Conservation (phyloP, 2,113 vertebrate genomes). For the Anolis sagrei region DNA sequence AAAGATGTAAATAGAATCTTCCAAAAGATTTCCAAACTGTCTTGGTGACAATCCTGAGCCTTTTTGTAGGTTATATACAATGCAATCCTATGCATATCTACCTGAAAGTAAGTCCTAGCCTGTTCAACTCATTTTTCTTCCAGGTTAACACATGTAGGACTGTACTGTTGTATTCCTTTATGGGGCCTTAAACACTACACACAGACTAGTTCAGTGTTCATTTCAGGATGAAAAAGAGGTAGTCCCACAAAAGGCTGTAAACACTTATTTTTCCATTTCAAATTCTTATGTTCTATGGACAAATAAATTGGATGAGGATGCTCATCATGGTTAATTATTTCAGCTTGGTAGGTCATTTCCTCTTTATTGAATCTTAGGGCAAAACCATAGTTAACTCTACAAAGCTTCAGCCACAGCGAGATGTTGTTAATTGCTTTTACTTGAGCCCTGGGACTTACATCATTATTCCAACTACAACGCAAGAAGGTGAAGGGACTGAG, state of each 20-base stretch:
- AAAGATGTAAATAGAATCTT: neutral
- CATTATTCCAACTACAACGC: conserved; percentile 21
- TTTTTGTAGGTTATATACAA: neutral
- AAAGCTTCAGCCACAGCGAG: neutral
- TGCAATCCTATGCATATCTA: neutral
- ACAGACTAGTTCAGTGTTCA: neutral
- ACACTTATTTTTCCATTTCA: neutral
- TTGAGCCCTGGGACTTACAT: conserved; percentile 72
- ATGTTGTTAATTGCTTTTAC: conserved; percentile 56
- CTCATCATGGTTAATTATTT: neutral
- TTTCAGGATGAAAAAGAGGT: neutral
- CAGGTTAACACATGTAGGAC: neutral
- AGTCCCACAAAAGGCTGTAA: neutral
- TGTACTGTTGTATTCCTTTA: neutral
- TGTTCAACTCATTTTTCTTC: neutral
- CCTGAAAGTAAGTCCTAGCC: neutral
- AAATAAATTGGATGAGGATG: neutral
- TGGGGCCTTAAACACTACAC: neutral
- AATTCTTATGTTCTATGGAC: neutral
- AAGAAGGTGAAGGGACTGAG: conserved; percentile 44
- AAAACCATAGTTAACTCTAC: neutral
- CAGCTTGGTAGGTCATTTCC: neutral
- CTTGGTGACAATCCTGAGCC: neutral
- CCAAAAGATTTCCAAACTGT: neutral
- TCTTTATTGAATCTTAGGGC: neutral